These are phyloP conservation scores for Dipodomys ordii DNA, from an alignment of 2,113 vertebrate species.

Conservation along the genomic window DNA sequence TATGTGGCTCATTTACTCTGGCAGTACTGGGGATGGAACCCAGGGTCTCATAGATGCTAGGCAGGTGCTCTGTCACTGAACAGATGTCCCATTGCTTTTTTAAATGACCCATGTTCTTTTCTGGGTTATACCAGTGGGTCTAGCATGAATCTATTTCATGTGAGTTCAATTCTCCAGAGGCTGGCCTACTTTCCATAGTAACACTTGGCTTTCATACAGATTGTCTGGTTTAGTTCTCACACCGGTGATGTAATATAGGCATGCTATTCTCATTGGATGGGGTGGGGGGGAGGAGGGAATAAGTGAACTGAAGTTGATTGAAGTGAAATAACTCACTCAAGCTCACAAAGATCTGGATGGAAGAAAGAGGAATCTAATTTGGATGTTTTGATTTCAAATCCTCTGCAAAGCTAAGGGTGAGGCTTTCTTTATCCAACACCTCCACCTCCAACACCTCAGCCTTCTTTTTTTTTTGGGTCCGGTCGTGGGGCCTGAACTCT, in stretches of 20 bases:
- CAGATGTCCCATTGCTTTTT: neutral
- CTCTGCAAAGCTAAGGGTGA: neutral
- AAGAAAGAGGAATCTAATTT: neutral
- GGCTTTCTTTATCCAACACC: neutral
- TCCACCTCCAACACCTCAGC: neutral
- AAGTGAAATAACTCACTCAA: slow-evolving; percentile 12
- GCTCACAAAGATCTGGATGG: neutral
- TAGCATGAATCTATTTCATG: slow-evolving; percentile 16
- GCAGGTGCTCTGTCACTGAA: too few relatives aligned
- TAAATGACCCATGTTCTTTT: neutral
- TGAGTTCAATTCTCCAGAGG: slow-evolving; percentile 1
- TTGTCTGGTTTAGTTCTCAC: slow-evolving; percentile 15
- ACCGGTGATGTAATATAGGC: neutral
- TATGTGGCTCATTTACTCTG: too few relatives aligned
- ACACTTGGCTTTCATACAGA: neutral
- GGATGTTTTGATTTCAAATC: neutral
- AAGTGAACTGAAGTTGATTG: slow-evolving; percentile 14
- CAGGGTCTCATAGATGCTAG: too few relatives aligned
- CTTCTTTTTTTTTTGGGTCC: too few relatives aligned
- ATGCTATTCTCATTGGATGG: neutral
- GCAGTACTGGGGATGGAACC: too few relatives aligned
- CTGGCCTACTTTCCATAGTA: neutral
- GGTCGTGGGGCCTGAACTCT: too few relatives aligned
- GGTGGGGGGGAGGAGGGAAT: neutral
- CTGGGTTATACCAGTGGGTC: neutral